Percentiles rank a stretch among this genome's conserved stretches.
Evolutionary conservation across 2,797 vertebrate species (phyloP).

Genomic region (Parambassis ranga): DNA sequence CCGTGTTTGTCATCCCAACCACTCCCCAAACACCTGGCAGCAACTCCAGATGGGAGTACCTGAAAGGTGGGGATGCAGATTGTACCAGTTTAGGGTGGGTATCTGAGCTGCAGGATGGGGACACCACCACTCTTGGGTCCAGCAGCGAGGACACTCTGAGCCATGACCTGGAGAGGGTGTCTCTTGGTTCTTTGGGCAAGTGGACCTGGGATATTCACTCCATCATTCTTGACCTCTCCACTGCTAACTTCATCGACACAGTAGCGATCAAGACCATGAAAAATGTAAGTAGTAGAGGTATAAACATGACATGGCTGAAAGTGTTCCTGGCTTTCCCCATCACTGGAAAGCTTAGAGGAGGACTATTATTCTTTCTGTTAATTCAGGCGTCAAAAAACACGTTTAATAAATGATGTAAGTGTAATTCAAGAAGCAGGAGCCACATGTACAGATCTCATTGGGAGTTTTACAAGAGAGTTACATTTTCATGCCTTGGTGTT

Average conservation of each 20-base stretch:
- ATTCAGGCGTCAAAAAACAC: neutral
- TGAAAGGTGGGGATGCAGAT: conserved; percentile 76
- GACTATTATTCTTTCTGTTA: neutral
- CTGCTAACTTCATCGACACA: conserved; percentile 86
- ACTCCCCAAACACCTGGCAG: conserved; percentile 44
- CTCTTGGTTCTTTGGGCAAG: conserved; percentile 80
- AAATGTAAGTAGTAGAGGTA: conserved; percentile 70
- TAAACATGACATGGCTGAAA: neutral
- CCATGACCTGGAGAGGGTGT: conserved; percentile 75
- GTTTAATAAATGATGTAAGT: neutral
- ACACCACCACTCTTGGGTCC: conserved; percentile 68
- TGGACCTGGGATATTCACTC: conserved; percentile 87
- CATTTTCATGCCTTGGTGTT: too few species aligned
- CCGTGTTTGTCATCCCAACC: conserved; percentile 78
- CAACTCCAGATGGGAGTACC: conserved; percentile 76
- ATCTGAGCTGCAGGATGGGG: conserved; percentile 72
- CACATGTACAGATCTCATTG: neutral
- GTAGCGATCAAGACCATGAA: conserved; percentile 77
- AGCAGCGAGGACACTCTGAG: conserved; percentile 80
- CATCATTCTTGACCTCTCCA: conserved; percentile 88
- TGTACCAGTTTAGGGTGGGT: conserved; percentile 65
- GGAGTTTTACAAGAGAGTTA: too few species aligned
- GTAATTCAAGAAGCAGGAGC: neutral
- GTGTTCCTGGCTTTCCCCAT: too few species aligned
- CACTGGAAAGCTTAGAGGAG: neutral